These are phyloP conservation scores for Paramormyrops hopkinsi DNA, from an alignment of 2,797 vertebrate genomes.

Conservation along the genomic window DNA sequence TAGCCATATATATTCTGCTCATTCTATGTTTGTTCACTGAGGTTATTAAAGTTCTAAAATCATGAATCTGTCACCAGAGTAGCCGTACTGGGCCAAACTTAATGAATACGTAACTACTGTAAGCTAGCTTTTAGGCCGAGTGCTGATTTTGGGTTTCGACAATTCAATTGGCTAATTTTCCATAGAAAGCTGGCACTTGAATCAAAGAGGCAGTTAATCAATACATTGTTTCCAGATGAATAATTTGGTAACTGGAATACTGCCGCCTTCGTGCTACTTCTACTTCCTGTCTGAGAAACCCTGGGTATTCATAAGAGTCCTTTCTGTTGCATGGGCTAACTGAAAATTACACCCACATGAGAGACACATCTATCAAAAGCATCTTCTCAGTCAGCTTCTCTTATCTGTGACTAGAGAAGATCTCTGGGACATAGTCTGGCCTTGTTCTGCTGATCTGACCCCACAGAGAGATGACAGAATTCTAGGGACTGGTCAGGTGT, in stretches of 20 bases:
- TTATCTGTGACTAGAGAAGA: constrained; percentile 8
- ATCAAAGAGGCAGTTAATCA: neutral
- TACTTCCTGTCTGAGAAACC: neutral
- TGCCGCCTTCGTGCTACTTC: neutral
- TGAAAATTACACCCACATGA: neutral
- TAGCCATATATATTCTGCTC: neutral
- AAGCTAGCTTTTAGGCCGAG: neutral
- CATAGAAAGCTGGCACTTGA: neutral
- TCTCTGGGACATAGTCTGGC: neutral
- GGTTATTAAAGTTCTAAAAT: constrained; percentile 1
- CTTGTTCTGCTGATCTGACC: neutral
- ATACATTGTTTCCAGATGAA: neutral
- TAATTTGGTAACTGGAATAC: neutral
- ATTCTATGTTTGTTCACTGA: neutral
- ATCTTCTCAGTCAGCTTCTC: neutral
- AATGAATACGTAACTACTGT: neutral
- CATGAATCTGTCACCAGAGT: neutral
- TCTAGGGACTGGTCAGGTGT: neutral
- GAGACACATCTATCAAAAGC: neutral
- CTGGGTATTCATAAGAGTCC: neutral
- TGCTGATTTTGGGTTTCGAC: neutral
- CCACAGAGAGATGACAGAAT: neutral
- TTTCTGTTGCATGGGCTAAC: neutral
- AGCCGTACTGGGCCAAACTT: neutral
- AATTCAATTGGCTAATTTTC: neutral